phyloP scores from a whole-genome alignment of 2,888 invertebrate species.

The Cheilosia vulpina region DNA sequence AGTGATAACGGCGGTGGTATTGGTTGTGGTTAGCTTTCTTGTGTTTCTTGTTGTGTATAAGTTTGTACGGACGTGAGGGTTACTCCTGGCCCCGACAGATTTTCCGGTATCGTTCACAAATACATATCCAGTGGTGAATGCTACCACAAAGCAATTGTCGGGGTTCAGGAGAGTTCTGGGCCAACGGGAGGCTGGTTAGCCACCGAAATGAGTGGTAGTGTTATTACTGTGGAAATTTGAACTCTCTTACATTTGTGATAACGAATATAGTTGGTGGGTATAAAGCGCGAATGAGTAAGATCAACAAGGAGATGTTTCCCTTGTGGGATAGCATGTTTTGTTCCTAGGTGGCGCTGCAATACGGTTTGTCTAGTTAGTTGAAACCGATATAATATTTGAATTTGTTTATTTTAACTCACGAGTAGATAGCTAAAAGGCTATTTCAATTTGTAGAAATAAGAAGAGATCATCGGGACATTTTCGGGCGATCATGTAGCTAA shows the following conservation, averaged over 20 bases:
- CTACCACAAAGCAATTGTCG: conserved; percentile 80
- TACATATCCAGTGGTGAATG: conserved; percentile 77
- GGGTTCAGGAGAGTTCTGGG: conserved; percentile 83
- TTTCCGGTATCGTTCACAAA: conserved; percentile 82
- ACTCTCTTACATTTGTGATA: conserved; percentile 46
- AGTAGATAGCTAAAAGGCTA: no score
- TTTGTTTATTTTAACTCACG: no score
- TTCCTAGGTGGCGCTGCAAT: neutral
- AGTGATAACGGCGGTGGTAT: conserved; percentile 88
- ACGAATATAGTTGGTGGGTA: neutral
- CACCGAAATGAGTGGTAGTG: conserved; percentile 61
- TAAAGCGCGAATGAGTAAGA: neutral
- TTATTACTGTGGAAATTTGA: neutral
- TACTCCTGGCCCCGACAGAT: conserved; percentile 87
- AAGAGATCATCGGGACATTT: no score
- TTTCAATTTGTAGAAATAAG: no score
- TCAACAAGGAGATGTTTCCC: neutral
- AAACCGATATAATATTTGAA: neutral
- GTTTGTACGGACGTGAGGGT: conserved; percentile 90
- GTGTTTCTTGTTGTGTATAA: conserved; percentile 90
- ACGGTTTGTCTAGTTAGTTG: neutral
- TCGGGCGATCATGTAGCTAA: no score
- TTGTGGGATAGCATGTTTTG: neutral
- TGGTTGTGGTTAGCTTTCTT: conserved; percentile 88
- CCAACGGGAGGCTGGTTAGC: conserved; percentile 78